These are phyloP conservation scores for Pluvialis apricaria DNA, from an alignment of 2,113 vertebrate species.

Conservation along the genomic window DNA sequence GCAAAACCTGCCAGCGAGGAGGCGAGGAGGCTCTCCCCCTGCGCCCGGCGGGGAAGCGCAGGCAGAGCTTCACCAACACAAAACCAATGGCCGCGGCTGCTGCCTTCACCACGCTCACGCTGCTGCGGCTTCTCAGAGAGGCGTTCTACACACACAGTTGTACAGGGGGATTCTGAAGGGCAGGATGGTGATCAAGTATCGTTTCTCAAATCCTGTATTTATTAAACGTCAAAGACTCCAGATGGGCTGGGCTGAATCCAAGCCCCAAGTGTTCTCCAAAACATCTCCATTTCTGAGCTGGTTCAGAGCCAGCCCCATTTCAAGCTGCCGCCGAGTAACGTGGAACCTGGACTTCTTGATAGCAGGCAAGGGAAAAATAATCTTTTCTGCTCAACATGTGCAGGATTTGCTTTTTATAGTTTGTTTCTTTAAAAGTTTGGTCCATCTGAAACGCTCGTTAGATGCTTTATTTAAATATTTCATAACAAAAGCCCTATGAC, in stretches of 20 bases:
- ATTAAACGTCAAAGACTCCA: conserved; percentile 49
- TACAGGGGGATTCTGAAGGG: not conserved
- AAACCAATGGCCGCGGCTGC: rapidly evolving
- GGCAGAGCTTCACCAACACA: rapidly evolving
- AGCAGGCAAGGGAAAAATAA: conserved; percentile 5
- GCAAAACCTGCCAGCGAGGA: rapidly evolving
- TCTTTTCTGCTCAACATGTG: not conserved
- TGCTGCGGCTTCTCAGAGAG: not conserved
- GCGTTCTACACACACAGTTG: rapidly evolving
- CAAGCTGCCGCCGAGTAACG: not conserved
- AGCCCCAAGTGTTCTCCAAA: conserved; percentile 40
- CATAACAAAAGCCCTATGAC: conserved; percentile 1
- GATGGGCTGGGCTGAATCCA: conserved; percentile 62
- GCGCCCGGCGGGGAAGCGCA: rapidly evolving
- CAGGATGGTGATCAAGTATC: not conserved
- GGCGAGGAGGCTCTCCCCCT: not conserved
- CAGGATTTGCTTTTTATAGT: not conserved
- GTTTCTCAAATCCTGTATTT: not conserved
- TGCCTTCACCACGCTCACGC: rapidly evolving
- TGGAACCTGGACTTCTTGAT: conserved; percentile 26
- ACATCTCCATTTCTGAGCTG: conserved; percentile 46
- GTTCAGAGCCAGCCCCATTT: conserved; percentile 26
- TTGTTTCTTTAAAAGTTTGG: conserved; percentile 23
- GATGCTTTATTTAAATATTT: conserved; percentile 1
- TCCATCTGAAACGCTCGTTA: conserved; percentile 46